These are phyloP conservation scores for Diorhabda elongata DNA, from an alignment of 1,140 invertebrate species.

Conservation along the genomic window DNA sequence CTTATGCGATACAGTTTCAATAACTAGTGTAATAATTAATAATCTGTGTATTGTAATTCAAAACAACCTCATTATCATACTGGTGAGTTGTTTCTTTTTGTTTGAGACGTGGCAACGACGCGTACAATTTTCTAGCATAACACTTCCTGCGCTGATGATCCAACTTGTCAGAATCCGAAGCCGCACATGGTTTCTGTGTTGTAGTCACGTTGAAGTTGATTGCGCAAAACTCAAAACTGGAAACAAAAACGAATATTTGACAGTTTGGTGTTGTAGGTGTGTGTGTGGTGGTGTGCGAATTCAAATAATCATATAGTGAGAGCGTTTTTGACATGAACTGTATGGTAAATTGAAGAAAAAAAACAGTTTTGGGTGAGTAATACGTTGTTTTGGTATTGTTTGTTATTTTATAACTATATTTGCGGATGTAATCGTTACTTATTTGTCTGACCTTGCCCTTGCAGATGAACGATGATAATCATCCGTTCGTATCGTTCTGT, in stretches of 20 bases:
- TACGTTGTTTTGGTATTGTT: not conserved
- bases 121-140: not conserved
- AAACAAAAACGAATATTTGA: not conserved
- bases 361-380: not conserved
- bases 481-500: not conserved
- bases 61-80: not conserved
- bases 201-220: not conserved
- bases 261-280: not conserved
- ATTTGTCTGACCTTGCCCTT: not conserved
- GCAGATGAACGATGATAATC: not conserved
- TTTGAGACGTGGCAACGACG: not conserved
- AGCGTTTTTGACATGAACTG: not conserved
- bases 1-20: too few relatives aligned
- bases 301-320: not conserved
- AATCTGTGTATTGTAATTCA: not conserved
- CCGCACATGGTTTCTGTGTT: not conserved
- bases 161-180: conserved; percentile 1
- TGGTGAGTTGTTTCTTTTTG: not conserved
- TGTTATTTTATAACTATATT: too few relatives aligned
- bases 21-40: too few relatives aligned
- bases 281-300: not conserved
- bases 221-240: not conserved
- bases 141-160: not conserved
- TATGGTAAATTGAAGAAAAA: not conserved
- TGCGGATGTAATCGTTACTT: too few relatives aligned